Evolutionary conservation across 2,797 vertebrate genomes (phyloP), one percentile per base, ranked within the genome.

Genomic region (Falco naumanni): DNA sequence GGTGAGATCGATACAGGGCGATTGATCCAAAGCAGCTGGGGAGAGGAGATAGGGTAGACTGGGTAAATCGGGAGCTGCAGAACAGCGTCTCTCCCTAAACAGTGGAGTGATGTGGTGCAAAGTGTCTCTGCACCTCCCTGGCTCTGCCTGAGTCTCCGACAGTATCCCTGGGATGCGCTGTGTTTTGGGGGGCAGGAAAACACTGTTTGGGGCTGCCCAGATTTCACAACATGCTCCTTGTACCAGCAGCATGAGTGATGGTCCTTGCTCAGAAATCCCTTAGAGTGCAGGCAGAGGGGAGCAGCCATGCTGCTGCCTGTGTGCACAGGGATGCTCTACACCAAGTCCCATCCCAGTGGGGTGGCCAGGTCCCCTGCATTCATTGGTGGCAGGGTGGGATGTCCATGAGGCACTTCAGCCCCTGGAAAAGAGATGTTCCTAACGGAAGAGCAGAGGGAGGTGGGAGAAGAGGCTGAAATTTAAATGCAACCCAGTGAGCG

Each of bases 11-110:
- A 93, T 93, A 69, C 0, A 0, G 45, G 82, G 29, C 0, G 1
- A 95, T 93, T 87, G 89, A 96, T 95, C 53, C 79, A 88, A 45
- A 95, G 79, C 90, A 91, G 85, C 83, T 85, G 94, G 69, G 78
- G 69, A 93, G 87, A 77, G 11, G 61, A 95, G 93, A 93, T 91
- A 90, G 84, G 53, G 77, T 39, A 79, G 57, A 14, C 47, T 18
- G 33, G 59, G 47, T 26, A 69, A 39, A 93, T 14, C 54, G 65
- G 64, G 47, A 90, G 61, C 33, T 10, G 20, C 6, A 13, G 57
- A 88, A 47, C 10, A 45, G 50, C 57, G 53, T 14, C 16, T 43
- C 70, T 45, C 31, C 41, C 20, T 63, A 29, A 84, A 57, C 2
- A 71, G 20, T 50, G 15, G 48, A 68, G 37, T 8, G 21, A 39